Conservation (phyloP, 2,888 invertebrate species). For the Cheilosia vernalis region DNA sequence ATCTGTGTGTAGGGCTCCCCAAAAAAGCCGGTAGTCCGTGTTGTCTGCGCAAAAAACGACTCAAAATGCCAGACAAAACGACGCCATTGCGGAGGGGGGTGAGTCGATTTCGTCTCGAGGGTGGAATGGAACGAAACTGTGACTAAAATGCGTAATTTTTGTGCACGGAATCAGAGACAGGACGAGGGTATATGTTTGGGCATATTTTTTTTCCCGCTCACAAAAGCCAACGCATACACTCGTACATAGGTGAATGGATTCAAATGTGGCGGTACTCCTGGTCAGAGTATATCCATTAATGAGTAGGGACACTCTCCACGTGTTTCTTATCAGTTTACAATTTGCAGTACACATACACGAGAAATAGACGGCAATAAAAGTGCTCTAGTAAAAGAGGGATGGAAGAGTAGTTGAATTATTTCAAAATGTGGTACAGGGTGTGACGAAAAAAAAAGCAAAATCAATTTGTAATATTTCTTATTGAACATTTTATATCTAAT, state of each 20-base stretch:
- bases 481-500: too few relatives aligned
- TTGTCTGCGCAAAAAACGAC: slow-evolving; percentile 50
- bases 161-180: slow-evolving; percentile 23
- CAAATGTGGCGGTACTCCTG: slow-evolving; percentile 45
- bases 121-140: slow-evolving; percentile 55
- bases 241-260: slow-evolving; percentile 56
- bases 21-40: slow-evolving; percentile 2
- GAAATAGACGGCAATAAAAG: too few relatives aligned
- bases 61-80: slow-evolving; percentile 69
- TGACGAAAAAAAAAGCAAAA: too few relatives aligned
- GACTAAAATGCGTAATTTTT: slow-evolving; percentile 73
- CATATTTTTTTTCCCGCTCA: slow-evolving; percentile 25
- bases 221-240: slow-evolving; percentile 30
- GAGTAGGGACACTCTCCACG: too few relatives aligned
- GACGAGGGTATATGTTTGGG: slow-evolving; percentile 29
- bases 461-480: too few relatives aligned
- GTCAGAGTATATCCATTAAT: too few relatives aligned
- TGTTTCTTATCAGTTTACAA: too few relatives aligned
- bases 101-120: slow-evolving; percentile 18
- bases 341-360: too few relatives aligned
- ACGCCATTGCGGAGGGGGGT: slow-evolving; percentile 34
- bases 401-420: too few relatives aligned
- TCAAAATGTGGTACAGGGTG: too few relatives aligned
- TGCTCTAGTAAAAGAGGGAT: too few relatives aligned
- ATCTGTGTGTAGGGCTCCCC: slow-evolving; percentile 7